phyloP scores from a whole-genome alignment of 2,888 invertebrate species.

The Gisinianus flammeolus region DNA sequence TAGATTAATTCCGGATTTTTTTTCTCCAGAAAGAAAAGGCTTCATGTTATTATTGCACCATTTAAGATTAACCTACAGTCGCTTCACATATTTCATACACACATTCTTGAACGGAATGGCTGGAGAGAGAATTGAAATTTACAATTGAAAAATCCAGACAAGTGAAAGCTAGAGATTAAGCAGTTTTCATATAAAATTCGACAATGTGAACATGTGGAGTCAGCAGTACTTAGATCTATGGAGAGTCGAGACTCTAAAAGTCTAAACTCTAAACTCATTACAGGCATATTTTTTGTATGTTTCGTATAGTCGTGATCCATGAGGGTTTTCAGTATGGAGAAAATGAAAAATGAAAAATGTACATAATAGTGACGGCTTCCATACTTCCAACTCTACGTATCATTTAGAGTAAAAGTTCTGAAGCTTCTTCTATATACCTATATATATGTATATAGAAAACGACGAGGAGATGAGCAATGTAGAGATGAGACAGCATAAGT shows the following conservation, averaged over 20 bases:
- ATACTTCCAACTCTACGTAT: no score
- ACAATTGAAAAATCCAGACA: neutral
- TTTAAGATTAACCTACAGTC: neutral
- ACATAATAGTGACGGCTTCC: no score
- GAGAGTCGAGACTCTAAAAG: no score
- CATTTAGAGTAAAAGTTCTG: neutral
- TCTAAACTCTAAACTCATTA: no score
- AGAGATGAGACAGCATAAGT: slow-evolving; percentile 12
- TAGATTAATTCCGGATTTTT: neutral
- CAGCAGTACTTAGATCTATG: no score
- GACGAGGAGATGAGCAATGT: slow-evolving; percentile 26
- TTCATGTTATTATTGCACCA: neutral
- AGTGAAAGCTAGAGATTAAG: neutral
- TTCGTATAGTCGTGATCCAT: no score
- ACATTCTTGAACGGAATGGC: no score
- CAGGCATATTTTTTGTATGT: no score
- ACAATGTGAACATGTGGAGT: neutral
- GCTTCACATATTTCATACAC: neutral
- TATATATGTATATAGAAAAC: slow-evolving; percentile 6
- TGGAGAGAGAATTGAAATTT: no score
- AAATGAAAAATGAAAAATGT: neutral
- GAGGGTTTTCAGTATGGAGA: neutral
- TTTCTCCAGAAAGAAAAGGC: neutral
- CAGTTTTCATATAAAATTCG: neutral
- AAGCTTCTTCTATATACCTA: neutral